Conservation (phyloP, 2,113 vertebrate species). For the Glaucomys volans region DNA sequence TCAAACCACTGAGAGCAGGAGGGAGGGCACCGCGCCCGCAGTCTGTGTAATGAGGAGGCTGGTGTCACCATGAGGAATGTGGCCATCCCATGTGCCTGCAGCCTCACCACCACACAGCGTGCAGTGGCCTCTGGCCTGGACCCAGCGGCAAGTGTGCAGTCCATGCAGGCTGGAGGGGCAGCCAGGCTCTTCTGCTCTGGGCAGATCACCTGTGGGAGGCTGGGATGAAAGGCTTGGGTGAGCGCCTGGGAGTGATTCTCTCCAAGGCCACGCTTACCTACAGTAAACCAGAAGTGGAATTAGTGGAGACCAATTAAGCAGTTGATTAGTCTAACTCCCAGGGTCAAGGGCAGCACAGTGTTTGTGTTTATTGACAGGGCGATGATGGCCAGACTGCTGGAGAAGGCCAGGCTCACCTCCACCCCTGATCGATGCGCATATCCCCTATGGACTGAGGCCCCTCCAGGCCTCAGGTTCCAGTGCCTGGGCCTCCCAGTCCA, state of each 20-base stretch:
- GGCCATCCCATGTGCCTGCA: conserved; percentile 41
- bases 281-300: conserved; percentile 60
- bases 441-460: neutral
- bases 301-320: conserved; percentile 70
- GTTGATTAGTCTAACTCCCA: conserved; percentile 68
- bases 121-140: conserved; percentile 63
- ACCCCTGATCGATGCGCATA: neutral
- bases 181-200: conserved; percentile 49
- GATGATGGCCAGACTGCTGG: neutral
- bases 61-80: conserved; percentile 40
- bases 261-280: conserved; percentile 61
- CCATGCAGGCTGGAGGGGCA: neutral
- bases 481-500: neutral
- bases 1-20: neutral
- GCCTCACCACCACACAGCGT: conserved; percentile 67
- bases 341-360: conserved; percentile 71
- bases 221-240: neutral
- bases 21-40: neutral
- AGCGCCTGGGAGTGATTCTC: conserved; percentile 44
- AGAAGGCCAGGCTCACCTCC: neutral
- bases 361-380: conserved; percentile 58
- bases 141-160: conserved; percentile 10
- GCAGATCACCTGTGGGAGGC: conserved; percentile 3
- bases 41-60: conserved; percentile 45
- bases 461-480: neutral